Evolutionary conservation across 2,797 vertebrate species (phyloP).

Genomic region (Phataginus tetradactyla): DNA sequence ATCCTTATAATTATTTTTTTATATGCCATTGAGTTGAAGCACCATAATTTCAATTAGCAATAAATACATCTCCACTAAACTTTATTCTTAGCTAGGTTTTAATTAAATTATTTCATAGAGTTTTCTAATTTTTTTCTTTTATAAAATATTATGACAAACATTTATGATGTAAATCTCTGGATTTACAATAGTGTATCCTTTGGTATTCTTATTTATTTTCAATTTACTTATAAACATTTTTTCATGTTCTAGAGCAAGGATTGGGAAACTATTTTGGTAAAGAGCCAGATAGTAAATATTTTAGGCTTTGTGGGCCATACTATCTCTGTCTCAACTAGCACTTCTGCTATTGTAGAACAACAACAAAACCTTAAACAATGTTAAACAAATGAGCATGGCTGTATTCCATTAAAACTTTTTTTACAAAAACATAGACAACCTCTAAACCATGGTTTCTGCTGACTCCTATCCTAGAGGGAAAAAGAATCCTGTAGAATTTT

Average conservation of each 20-base stretch:
- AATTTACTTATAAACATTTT: background rate
- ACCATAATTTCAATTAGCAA: background rate
- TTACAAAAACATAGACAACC: background rate
- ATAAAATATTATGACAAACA: background rate
- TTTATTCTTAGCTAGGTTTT: background rate
- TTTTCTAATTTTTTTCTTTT: background rate
- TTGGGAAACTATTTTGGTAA: background rate
- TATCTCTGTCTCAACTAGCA: background rate
- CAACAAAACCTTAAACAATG: background rate
- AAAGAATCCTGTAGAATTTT: background rate
- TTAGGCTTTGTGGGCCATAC: background rate
- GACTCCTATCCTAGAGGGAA: background rate
- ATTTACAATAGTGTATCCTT: background rate
- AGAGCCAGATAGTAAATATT: background rate
- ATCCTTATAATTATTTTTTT: background rate
- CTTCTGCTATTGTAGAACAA: background rate
- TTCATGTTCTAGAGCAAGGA: background rate
- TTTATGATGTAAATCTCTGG: no score
- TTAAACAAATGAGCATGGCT: background rate
- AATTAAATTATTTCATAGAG: background rate
- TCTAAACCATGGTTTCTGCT: background rate
- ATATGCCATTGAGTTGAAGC: background rate
- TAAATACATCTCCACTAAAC: background rate
- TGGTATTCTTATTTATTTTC: constrained; percentile 22
- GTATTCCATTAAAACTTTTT: background rate